Conservation (phyloP, 35 echinoderm and acorn worm species). For the Amphiura filiformis region DNA sequence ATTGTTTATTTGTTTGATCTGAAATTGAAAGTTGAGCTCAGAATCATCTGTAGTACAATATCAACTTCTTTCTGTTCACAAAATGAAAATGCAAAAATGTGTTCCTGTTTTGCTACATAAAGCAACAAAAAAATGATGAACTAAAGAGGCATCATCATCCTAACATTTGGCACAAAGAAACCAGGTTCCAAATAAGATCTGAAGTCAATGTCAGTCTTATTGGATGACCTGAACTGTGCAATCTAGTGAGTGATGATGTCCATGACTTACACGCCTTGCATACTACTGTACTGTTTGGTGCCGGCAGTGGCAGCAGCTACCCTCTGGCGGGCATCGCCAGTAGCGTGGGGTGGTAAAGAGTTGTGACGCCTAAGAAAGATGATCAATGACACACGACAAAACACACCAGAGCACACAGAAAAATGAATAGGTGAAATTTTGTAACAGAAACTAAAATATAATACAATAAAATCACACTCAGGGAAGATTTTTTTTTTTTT, state of each 20-base stretch:
- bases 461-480: background rate
- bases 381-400: background rate
- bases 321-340: background rate
- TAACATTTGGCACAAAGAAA: no score
- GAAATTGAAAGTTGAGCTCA: no score
- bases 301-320: background rate
- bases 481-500: background rate
- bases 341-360: conserved; percentile 1
- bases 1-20: no score
- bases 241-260: conserved; percentile 4
- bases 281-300: background rate
- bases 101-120: no score
- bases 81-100: no score
- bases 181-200: no score
- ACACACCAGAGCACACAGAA: background rate
- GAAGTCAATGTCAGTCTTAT: no score
- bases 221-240: background rate
- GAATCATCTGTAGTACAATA: no score
- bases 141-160: no score
- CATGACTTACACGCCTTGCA: background rate
- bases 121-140: no score
- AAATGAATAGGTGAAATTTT: background rate
- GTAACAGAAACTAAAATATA: background rate
- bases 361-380: background rate
- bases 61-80: no score